These are phyloP conservation scores for Cinclus mexicanus DNA, from an alignment of 2,113 vertebrate genomes.

Conservation along the genomic window DNA sequence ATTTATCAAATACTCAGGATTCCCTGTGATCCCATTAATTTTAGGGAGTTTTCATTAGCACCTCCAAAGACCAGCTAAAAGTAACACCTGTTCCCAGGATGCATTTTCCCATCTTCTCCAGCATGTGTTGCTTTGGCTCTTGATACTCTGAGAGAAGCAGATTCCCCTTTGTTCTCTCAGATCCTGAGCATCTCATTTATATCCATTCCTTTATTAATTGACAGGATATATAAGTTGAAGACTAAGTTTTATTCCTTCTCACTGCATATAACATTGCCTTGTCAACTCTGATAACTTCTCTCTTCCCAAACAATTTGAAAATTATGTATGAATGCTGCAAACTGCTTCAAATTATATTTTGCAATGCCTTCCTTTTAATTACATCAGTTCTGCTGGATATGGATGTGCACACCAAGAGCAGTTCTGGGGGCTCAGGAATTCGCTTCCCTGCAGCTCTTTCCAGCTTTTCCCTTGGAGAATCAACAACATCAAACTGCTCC, in stretches of 20 bases:
- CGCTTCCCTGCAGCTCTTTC: not conserved
- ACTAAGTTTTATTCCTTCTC: not conserved
- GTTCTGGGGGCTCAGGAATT: not conserved
- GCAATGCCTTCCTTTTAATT: not conserved
- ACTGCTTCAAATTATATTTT: not conserved
- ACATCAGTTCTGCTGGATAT: not conserved
- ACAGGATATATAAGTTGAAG: not conserved
- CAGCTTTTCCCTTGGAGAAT: not conserved
- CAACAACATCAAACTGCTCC: not conserved
- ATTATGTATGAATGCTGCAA: not conserved
- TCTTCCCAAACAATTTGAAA: not conserved
- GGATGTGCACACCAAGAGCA: not conserved
- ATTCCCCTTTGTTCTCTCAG: not conserved
- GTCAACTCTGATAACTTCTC: not conserved
- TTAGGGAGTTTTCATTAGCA: not conserved
- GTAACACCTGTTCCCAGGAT: not conserved
- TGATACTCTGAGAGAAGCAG: not conserved
- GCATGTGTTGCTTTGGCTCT: not conserved
- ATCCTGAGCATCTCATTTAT: not conserved
- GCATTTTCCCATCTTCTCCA: not conserved
- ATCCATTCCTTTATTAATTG: not conserved
- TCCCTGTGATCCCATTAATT: not conserved
- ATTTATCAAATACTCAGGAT: not conserved
- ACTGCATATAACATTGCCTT: not conserved
- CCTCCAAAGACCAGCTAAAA: not conserved